Evolutionary conservation across 2,888 invertebrate genomes (phyloP).

Genomic region (Stenoptilia bipunctidactyla): DNA sequence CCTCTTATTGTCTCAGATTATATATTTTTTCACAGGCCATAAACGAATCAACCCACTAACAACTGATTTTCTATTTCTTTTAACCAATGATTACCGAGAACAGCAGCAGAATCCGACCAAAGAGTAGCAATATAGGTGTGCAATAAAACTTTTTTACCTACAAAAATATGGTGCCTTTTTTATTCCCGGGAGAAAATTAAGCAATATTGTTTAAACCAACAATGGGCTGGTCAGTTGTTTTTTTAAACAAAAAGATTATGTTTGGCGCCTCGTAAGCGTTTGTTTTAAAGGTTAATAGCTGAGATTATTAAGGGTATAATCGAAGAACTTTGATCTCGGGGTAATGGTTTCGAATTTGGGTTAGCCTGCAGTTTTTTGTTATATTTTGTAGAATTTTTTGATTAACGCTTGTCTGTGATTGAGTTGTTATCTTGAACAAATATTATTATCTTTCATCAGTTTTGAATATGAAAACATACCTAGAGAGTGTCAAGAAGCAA

Average conservation of each 20-base stretch:
- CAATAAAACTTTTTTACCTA: slow-evolving; percentile 1
- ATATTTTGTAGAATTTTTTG: no score
- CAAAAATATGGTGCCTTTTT: not conserved
- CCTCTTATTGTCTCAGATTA: no score
- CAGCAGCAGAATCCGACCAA: not conserved
- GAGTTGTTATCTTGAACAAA: no score
- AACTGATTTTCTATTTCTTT: not conserved
- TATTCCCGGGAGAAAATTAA: not conserved
- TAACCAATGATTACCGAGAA: not conserved
- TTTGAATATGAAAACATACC: no score
- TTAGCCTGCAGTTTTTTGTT: no score
- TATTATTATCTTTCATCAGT: no score
- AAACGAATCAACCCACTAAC: not conserved
- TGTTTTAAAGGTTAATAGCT: slow-evolving; percentile 10
- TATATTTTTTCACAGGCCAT: no score
- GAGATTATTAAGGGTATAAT: not conserved
- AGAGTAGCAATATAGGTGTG: not conserved
- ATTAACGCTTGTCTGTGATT: no score
- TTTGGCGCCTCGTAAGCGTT: slow-evolving; percentile 15
- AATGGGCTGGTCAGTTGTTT: slow-evolving; percentile 1
- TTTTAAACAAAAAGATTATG: slow-evolving; percentile 12
- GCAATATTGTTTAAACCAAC: slow-evolving; percentile 9
- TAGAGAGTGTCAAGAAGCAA: no score
- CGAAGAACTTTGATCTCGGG: not conserved
- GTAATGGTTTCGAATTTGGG: no score